A percentile compares a stretch with the other conserved stretches of the same genome.
phyloP scores from a whole-genome alignment of 2,797 vertebrate species.

The Gobionotothen gibberifrons region DNA sequence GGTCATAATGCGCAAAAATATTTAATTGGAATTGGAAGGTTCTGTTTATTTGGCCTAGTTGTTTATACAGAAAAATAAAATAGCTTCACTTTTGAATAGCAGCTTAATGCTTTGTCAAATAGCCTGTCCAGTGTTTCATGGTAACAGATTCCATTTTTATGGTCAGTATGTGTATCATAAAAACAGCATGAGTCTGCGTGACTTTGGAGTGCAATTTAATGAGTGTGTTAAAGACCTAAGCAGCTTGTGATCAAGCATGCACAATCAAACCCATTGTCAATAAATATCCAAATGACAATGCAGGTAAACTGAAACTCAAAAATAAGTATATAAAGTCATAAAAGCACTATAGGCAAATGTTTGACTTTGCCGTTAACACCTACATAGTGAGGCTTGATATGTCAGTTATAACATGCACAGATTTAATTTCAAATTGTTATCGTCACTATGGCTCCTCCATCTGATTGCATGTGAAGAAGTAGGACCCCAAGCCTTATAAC shows the following conservation, averaged over 20 bases:
- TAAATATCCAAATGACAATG: neutral
- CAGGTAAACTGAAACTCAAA: neutral
- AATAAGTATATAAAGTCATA: neutral
- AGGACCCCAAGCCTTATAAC: too few species aligned
- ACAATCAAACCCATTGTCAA: neutral
- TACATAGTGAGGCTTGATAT: neutral
- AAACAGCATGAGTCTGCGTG: neutral
- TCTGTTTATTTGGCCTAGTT: slow-evolving; percentile 29
- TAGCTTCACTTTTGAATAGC: slow-evolving; percentile 10
- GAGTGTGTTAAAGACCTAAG: neutral
- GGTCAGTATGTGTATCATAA: neutral
- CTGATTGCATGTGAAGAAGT: too few species aligned
- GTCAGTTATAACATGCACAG: too few species aligned
- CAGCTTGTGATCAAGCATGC: neutral
- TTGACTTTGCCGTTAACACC: neutral
- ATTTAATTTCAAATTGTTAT: neutral
- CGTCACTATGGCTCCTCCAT: slow-evolving; percentile 15
- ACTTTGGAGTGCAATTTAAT: neutral
- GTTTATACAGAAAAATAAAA: slow-evolving; percentile 20
- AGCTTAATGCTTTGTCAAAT: neutral
- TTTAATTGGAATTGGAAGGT: slow-evolving; percentile 51
- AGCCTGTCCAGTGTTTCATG: slow-evolving; percentile 15
- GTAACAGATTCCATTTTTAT: neutral
- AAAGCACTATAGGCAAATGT: neutral
- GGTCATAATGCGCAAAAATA: slow-evolving; percentile 34